These are phyloP conservation scores for Silurus aristotelis DNA, from an alignment of 2,797 vertebrate genomes.

Conservation along the genomic window DNA sequence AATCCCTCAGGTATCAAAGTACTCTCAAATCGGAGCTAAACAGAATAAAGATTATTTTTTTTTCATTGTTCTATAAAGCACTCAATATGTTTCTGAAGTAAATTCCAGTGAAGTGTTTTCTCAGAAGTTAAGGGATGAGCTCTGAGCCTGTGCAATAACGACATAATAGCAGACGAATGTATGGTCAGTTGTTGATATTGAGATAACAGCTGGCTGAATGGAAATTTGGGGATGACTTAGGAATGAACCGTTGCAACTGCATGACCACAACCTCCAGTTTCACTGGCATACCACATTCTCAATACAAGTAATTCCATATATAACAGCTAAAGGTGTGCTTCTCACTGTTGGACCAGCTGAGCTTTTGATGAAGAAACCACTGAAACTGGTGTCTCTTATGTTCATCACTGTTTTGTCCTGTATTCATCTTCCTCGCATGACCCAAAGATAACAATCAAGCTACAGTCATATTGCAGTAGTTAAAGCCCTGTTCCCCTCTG, in stretches of 20 bases:
- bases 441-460: conserved; percentile 18
- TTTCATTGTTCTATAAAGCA: neutral
- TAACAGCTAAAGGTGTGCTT: neutral
- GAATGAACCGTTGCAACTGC: neutral
- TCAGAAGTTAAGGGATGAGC: neutral
- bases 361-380: conserved; percentile 52
- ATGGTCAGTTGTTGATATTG: neutral
- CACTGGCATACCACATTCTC: neutral
- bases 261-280: neutral
- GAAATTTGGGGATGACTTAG: neutral
- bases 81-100: conserved; percentile 12
- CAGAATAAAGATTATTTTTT: conserved; percentile 62
- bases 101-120: conserved; percentile 17
- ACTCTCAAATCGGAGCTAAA: conserved; percentile 69
- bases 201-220: neutral
- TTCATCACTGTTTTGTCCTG: conserved; percentile 8
- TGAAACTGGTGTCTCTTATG: neutral
- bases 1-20: conserved; percentile 74
- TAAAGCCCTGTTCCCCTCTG: neutral
- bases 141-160: neutral
- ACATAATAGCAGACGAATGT: neutral
- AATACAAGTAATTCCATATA: neutral
- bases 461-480: neutral
- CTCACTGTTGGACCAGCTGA: conserved; percentile 19
- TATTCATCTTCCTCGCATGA: conserved; percentile 54